phyloP scores from a whole-genome alignment of 2,888 invertebrate genomes.

The Noctua janthe region DNA sequence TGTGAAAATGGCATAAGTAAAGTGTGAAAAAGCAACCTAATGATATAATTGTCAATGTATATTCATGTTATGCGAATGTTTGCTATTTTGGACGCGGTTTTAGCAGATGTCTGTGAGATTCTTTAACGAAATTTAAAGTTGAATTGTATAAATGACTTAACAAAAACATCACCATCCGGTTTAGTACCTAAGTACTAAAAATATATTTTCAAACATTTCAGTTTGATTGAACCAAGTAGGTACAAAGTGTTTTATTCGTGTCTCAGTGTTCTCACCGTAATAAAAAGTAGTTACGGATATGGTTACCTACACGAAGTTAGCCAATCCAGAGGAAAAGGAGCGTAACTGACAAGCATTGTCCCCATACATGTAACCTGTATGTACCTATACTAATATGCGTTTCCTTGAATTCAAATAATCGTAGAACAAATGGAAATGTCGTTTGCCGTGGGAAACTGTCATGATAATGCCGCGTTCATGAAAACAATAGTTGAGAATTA shows the following conservation, averaged over 20 bases:
- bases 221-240: not conserved
- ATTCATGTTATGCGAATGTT: not conserved
- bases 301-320: slow-evolving; percentile 12
- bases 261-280: not conserved
- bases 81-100: not conserved
- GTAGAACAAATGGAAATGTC: slow-evolving; percentile 58
- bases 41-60: not conserved
- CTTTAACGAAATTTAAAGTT: not conserved
- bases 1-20: not conserved
- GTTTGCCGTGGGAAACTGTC: slow-evolving; percentile 53
- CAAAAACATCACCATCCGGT: not conserved
- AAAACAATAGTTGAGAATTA: slow-evolving; percentile 63
- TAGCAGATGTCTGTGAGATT: not conserved
- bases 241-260: not conserved
- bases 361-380: slow-evolving; percentile 10
- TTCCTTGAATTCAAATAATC: slow-evolving; percentile 40
- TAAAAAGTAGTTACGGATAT: slow-evolving; percentile 4
- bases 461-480: slow-evolving; percentile 22
- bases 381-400: not conserved
- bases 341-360: slow-evolving; percentile 56
- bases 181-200: not conserved
- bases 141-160: not conserved
- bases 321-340: slow-evolving; percentile 43
- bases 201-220: not conserved
- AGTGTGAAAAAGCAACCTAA: not conserved